Percentiles rank a stretch among this genome's conserved stretches.
Evolutionary conservation across 1,140 invertebrate genomes (phyloP).

Genomic region (Drosophila ercepeae): DNA sequence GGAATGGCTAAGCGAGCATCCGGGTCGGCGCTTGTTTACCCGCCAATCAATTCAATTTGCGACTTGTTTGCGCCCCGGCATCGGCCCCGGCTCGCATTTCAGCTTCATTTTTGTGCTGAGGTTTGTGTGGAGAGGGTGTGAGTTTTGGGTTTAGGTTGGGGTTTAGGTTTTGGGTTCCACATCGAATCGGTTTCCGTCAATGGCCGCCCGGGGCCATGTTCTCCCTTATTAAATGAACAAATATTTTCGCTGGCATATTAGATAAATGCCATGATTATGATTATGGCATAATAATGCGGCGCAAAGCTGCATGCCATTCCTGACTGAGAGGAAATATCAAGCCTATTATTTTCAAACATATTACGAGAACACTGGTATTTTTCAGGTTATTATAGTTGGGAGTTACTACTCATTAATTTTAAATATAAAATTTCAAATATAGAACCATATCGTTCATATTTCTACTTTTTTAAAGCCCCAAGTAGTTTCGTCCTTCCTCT

Average conservation of each 20-base stretch:
- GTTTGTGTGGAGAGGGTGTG: background rate
- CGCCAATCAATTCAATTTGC: slow-evolving; percentile 65
- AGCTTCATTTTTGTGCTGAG: slow-evolving; percentile 34
- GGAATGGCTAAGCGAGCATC: slow-evolving; percentile 16
- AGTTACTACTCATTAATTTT: background rate
- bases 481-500: too few relatives aligned
- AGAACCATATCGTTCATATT: too few relatives aligned
- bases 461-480: too few relatives aligned
- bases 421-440: too few relatives aligned
- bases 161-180: background rate
- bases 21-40: slow-evolving; percentile 45
- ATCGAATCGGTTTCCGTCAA: slow-evolving; percentile 18
- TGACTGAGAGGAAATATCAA: slow-evolving; percentile 20
- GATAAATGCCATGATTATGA: slow-evolving; percentile 56
- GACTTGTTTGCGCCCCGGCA: slow-evolving; percentile 49
- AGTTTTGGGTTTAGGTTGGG: background rate
- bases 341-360: slow-evolving; percentile 9
- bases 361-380: background rate
- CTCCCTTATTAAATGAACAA: slow-evolving; percentile 54
- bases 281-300: slow-evolving; percentile 45
- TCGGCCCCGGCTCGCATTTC: slow-evolving; percentile 31
- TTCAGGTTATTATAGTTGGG: background rate
- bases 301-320: background rate
- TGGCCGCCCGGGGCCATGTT: slow-evolving; percentile 18
- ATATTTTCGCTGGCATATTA: slow-evolving; percentile 52